Conservation (phyloP, 2,113 vertebrate genomes). For the Hemicordylus capensis region DNA sequence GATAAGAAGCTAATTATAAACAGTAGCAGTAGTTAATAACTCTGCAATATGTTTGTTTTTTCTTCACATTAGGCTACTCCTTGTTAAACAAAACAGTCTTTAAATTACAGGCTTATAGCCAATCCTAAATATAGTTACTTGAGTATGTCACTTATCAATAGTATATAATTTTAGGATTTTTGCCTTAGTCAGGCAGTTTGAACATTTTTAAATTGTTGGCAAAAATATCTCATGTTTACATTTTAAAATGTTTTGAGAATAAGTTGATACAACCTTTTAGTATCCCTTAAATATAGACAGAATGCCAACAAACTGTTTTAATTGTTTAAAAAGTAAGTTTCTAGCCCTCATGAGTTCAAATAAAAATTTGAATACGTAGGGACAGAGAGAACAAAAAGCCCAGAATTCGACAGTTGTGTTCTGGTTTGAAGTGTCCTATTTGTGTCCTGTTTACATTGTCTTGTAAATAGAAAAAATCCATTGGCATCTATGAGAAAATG, state of each 20-base stretch:
- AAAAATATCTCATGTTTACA: slow-evolving; percentile 59
- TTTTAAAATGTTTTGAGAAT: slow-evolving; percentile 60
- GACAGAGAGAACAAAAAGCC: neutral
- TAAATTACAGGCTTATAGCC: slow-evolving; percentile 64
- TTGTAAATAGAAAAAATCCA: slow-evolving; percentile 14
- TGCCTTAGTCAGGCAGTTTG: too few species aligned
- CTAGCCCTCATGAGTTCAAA: neutral
- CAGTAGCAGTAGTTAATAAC: slow-evolving; percentile 74
- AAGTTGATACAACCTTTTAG: too few species aligned
- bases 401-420: neutral
- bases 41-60: slow-evolving; percentile 73
- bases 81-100: slow-evolving; percentile 61
- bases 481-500: neutral
- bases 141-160: too few species aligned
- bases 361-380: neutral
- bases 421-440: neutral
- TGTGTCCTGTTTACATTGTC: neutral
- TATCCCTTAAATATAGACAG: neutral
- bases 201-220: slow-evolving; percentile 44
- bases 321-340: slow-evolving; percentile 8
- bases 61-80: slow-evolving; percentile 70
- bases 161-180: neutral
- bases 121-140: slow-evolving; percentile 8
- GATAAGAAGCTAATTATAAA: slow-evolving; percentile 76
- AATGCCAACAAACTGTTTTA: neutral